A percentile compares a stretch with the other conserved stretches of the same genome.
phyloP scores from a whole-genome alignment of 2,113 vertebrate genomes.

The Scalopus aquaticus region DNA sequence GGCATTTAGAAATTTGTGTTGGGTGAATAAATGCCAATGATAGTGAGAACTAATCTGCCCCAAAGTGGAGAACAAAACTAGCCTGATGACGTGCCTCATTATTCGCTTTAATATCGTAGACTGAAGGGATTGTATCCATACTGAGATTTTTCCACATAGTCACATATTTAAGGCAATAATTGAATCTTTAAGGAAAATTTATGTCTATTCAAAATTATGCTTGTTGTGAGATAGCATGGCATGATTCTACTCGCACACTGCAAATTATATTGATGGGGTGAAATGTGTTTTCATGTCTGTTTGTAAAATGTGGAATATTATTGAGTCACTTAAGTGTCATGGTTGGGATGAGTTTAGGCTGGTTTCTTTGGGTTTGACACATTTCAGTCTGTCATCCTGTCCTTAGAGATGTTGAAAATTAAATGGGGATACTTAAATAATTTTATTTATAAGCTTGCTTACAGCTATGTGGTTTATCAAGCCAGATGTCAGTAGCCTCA shows the following conservation, averaged over 20 bases:
- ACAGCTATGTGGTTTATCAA: conserved; percentile 75
- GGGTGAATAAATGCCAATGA: conserved; percentile 6
- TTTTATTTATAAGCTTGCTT: conserved; percentile 77
- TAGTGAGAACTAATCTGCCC: background rate
- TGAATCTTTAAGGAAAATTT: conserved; percentile 61
- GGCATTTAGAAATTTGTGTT: conserved; percentile 4
- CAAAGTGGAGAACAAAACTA: background rate
- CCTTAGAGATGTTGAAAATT: conserved; percentile 74
- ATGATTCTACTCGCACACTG: conserved; percentile 51
- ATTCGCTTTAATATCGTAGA: conserved; percentile 43
- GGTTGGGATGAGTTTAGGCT: conserved; percentile 60
- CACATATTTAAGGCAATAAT: conserved; percentile 63
- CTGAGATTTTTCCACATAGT: conserved; percentile 41
- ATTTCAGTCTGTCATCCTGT: conserved; percentile 71
- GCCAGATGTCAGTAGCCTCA: conserved; percentile 63
- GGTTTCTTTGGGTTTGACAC: conserved; percentile 69
- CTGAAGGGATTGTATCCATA: background rate
- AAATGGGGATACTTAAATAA: conserved; percentile 74
- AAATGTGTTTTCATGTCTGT: conserved; percentile 62
- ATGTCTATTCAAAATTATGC: conserved; percentile 47
- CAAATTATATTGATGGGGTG: conserved; percentile 58
- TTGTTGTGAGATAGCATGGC: conserved; percentile 47
- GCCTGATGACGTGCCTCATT: conserved; percentile 39
- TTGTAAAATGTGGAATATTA: conserved; percentile 64
- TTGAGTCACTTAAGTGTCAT: conserved; percentile 68